Evolutionary conservation across 1,140 invertebrate species (phyloP).

Genomic region (Mycetomoellerius zeteki): DNA sequence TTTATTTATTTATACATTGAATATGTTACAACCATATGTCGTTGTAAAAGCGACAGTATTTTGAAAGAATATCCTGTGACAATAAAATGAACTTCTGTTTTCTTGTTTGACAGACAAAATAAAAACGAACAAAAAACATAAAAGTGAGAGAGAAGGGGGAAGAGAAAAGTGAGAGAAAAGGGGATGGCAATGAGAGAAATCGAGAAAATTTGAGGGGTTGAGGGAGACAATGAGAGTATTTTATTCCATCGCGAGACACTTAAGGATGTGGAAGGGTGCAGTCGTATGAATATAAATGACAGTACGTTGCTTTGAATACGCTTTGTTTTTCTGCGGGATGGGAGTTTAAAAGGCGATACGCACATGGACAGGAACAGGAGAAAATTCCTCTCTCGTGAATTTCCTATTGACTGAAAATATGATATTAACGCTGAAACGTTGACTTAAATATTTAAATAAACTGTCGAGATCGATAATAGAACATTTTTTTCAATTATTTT

Average conservation of each 20-base stretch:
- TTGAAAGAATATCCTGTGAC: background rate
- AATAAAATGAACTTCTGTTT: constrained; percentile 46
- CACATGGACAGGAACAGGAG: constrained; percentile 4
- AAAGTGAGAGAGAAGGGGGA: background rate
- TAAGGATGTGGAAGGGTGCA: constrained; percentile 60
- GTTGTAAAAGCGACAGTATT: constrained; percentile 21
- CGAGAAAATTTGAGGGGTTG: constrained; percentile 33
- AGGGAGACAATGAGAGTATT: constrained; percentile 65
- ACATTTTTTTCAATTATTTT: background rate
- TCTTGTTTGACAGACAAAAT: constrained; percentile 35
- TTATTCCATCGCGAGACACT: constrained; percentile 72
- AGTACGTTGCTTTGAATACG: constrained; percentile 72
- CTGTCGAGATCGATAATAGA: background rate
- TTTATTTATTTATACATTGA: constrained; percentile 24
- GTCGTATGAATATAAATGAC: constrained; percentile 73
- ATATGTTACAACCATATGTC: constrained; percentile 7
- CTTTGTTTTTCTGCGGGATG: constrained; percentile 67
- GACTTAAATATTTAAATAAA: constrained; percentile 42
- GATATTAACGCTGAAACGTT: background rate
- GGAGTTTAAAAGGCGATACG: constrained; percentile 71
- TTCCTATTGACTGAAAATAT: constrained; percentile 53
- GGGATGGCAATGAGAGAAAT: background rate
- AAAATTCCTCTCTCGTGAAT: constrained; percentile 46
- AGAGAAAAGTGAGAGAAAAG: background rate
- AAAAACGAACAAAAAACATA: constrained; percentile 36